Evolutionary conservation across 2,797 vertebrate species (phyloP).

Genomic region (Hyperoplus lanceolatus): DNA sequence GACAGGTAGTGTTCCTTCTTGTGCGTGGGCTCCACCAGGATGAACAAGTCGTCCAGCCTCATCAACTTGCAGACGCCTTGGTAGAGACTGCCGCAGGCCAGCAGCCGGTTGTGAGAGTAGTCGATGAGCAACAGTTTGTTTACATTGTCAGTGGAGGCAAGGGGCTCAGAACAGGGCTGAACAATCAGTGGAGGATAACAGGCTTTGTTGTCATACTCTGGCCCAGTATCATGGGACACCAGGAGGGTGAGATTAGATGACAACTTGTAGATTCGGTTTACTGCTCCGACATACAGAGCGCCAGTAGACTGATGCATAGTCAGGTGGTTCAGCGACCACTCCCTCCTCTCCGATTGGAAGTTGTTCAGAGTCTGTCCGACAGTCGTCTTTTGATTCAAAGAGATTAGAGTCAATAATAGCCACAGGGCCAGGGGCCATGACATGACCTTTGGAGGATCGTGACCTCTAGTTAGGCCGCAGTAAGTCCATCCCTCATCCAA

Average conservation of each 20-base stretch:
- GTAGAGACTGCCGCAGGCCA: constrained; percentile 98
- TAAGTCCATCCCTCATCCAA: constrained; percentile 80
- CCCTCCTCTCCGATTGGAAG: constrained; percentile 93
- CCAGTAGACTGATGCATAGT: constrained; percentile 93
- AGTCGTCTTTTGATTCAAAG: constrained; percentile 66
- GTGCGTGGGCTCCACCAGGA: constrained; percentile 96
- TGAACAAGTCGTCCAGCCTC: constrained; percentile 96
- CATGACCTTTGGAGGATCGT: constrained; percentile 70
- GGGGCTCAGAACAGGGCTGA: constrained; percentile 94
- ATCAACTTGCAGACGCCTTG: constrained; percentile 98
- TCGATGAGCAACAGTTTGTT: constrained; percentile 98
- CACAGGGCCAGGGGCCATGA: constrained; percentile 71
- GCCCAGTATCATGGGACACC: constrained; percentile 96
- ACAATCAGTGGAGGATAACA: constrained; percentile 98
- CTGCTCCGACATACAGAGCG: constrained; percentile 93
- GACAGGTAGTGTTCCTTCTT: constrained; percentile 99
- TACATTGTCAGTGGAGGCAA: constrained; percentile 96
- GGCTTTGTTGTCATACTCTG: constrained; percentile 97
- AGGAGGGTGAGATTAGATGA: constrained; percentile 95
- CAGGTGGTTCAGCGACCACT: constrained; percentile 97
- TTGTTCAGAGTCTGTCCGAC: constrained; percentile 85
- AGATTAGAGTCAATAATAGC: constrained; percentile 75
- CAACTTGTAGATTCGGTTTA: constrained; percentile 97
- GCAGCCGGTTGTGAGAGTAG: constrained; percentile 95
- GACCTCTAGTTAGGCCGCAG: constrained; percentile 62